phyloP scores from a whole-genome alignment of 2,113 vertebrate species.

The Zingel zingel region DNA sequence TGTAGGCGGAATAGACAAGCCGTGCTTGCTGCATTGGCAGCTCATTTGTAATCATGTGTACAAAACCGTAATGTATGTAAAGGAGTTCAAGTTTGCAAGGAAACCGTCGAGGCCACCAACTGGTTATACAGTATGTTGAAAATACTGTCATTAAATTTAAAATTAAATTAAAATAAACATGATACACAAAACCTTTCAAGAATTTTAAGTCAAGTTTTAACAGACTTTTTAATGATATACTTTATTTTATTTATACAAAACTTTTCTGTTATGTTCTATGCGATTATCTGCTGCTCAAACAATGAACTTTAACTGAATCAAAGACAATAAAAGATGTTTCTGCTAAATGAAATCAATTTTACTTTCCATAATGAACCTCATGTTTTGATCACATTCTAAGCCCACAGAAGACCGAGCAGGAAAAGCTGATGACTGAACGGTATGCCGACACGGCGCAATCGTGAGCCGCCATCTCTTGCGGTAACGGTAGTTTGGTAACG shows the following conservation, averaged over 20 bases:
- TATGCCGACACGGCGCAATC: no score
- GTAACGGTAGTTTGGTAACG: no score
- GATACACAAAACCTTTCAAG: no score
- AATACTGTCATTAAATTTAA: neutral
- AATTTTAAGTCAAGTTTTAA: no score
- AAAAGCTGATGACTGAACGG: no score
- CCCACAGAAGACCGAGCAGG: no score
- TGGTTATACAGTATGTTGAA: neutral
- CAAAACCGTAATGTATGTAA: neutral
- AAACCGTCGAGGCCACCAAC: neutral
- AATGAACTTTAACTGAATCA: neutral
- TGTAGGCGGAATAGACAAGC: neutral
- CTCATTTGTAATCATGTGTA: no score
- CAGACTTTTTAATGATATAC: no score
- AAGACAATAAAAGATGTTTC: neutral
- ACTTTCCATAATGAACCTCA: neutral
- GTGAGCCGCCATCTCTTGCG: no score
- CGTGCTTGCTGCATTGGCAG: no score
- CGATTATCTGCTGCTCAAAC: neutral
- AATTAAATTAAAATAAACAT: neutral
- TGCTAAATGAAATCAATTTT: neutral
- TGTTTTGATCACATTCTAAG: neutral
- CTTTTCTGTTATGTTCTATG: neutral
- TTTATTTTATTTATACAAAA: no score
- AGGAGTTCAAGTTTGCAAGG: neutral